These are phyloP conservation scores for Myiopsitta monachus DNA, from an alignment of 2,113 vertebrate genomes.

Conservation along the genomic window DNA sequence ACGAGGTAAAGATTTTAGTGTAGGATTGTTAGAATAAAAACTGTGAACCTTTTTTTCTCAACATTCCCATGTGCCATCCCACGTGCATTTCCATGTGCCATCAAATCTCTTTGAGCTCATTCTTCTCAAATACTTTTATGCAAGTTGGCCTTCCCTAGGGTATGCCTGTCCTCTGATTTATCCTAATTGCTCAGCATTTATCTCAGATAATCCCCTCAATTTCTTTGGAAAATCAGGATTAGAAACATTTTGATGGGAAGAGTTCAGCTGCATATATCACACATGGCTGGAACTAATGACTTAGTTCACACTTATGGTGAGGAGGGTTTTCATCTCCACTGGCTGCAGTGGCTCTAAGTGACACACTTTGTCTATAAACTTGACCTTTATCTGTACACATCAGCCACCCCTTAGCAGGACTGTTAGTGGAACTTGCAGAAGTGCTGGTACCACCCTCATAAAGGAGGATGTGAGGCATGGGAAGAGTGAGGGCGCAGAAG, in stretches of 20 bases:
- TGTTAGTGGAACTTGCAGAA: not conserved
- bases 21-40: not conserved
- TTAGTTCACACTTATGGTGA: not conserved
- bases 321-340: not conserved
- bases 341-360: not conserved
- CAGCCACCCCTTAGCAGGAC: not conserved
- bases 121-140: not conserved
- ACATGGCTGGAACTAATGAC: not conserved
- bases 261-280: not conserved
- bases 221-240: not conserved
- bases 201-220: not conserved
- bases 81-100: not conserved
- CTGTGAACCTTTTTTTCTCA: not conserved
- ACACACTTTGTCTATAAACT: not conserved
- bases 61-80: not conserved
- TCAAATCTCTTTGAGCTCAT: not conserved
- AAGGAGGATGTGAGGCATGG: not conserved
- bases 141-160: not conserved
- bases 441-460: not conserved
- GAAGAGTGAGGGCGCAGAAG: too few relatives aligned
- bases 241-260: not conserved
- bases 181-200: not conserved
- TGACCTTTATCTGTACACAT: not conserved
- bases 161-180: not conserved
- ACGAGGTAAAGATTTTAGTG: not conserved